Evolutionary conservation across 2,113 vertebrate genomes (phyloP).

Genomic region (Diadophis punctatus): DNA sequence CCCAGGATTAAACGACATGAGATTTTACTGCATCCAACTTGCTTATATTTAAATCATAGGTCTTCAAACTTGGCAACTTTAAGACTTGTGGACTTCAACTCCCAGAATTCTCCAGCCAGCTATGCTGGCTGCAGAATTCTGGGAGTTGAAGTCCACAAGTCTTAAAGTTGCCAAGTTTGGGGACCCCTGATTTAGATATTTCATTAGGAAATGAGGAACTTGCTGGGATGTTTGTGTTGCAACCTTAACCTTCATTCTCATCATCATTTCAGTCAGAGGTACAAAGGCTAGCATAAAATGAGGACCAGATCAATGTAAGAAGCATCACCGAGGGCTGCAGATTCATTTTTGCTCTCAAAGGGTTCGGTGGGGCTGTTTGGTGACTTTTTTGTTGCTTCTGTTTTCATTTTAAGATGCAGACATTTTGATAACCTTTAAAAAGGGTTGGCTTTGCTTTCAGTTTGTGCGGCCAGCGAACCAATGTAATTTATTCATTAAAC

Average conservation of each 20-base stretch:
- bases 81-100: too few species aligned
- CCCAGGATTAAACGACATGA: background rate
- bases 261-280: too few species aligned
- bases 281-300: too few species aligned
- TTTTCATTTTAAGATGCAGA: background rate
- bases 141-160: too few species aligned
- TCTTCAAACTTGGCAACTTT: too few species aligned
- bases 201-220: background rate
- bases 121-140: too few species aligned
- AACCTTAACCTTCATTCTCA: too few species aligned
- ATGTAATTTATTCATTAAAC: background rate
- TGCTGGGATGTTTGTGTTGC: too few species aligned
- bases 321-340: background rate
- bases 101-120: too few species aligned
- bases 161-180: too few species aligned
- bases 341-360: background rate
- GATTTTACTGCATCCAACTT: background rate
- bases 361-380: background rate
- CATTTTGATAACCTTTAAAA: background rate
- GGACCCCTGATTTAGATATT: too few species aligned
- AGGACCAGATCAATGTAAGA: background rate
- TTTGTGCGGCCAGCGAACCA: background rate
- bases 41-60: background rate
- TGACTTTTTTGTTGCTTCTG: background rate
- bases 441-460: background rate